Conservation (phyloP, 2,888 invertebrate species). For the Lithophane semibrunnea region DNA sequence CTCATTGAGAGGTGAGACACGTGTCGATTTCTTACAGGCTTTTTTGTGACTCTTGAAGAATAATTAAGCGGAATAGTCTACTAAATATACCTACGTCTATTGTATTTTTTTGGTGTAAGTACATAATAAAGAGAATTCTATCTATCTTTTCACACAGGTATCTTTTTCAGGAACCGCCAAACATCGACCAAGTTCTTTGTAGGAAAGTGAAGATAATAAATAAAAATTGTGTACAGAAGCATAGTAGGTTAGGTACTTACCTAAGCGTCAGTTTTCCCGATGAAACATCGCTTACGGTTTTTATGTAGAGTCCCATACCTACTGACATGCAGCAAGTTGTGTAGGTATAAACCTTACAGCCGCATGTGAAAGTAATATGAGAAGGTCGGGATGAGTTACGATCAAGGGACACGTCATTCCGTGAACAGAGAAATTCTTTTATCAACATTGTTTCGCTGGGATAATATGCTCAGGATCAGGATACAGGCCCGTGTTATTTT, state of each 20-base stretch:
- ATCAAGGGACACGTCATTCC: constrained; percentile 79
- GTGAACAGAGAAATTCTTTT: constrained; percentile 79
- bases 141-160: too few species aligned
- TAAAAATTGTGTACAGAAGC: constrained; percentile 6
- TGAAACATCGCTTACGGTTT: constrained; percentile 75
- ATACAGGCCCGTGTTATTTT: constrained; percentile 69
- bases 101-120: too few species aligned
- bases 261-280: constrained; percentile 55
- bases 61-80: too few species aligned
- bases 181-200: neutral
- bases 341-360: constrained; percentile 70
- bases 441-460: constrained; percentile 79
- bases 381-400: constrained; percentile 79
- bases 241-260: neutral
- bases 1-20: too few species aligned
- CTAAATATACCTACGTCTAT: too few species aligned
- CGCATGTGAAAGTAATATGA: constrained; percentile 80
- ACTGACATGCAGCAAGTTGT: constrained; percentile 65
- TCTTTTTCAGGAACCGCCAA: neutral
- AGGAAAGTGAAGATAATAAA: constrained; percentile 1
- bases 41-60: too few species aligned
- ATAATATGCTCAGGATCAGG: constrained; percentile 70
- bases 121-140: too few species aligned
- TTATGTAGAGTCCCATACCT: constrained; percentile 64
- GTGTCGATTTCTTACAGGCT: too few species aligned